A percentile compares a stretch with the other conserved stretches of the same genome.
Conservation (phyloP, 2,888 invertebrate genomes). For the Drosophila limbata region DNA sequence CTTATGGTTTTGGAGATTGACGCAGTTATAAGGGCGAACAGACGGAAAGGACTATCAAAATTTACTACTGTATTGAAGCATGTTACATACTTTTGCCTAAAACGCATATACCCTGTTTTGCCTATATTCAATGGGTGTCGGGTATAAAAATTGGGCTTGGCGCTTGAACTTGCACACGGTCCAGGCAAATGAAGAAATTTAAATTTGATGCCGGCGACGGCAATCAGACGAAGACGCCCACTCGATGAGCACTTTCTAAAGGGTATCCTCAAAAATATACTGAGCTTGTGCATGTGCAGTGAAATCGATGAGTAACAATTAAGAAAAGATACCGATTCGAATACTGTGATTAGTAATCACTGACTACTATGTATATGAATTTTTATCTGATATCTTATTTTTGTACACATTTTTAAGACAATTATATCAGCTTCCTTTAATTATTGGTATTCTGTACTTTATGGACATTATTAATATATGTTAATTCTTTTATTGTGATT, state of each 20-base stretch:
- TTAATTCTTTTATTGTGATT: not conserved
- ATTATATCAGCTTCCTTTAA: too few relatives aligned
- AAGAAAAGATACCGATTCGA: not conserved
- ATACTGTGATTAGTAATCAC: too few relatives aligned
- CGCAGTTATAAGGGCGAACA: not conserved
- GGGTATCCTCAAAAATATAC: not conserved
- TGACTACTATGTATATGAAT: too few relatives aligned
- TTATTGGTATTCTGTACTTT: not conserved
- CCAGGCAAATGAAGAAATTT: constrained; percentile 74
- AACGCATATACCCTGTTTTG: not conserved
- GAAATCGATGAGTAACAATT: not conserved
- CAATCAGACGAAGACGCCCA: constrained; percentile 52
- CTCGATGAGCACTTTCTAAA: constrained; percentile 6
- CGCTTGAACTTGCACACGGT: constrained; percentile 62
- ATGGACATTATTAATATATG: not conserved
- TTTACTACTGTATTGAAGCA: not conserved
- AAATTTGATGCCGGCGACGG: constrained; percentile 62
- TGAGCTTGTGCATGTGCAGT: not conserved
- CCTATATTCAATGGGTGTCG: not conserved
- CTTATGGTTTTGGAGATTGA: not conserved
- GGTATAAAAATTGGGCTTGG: constrained; percentile 45
- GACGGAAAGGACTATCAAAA: not conserved
- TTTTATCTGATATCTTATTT: not conserved
- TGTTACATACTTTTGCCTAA: not conserved
- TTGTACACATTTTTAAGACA: too few relatives aligned